These are phyloP conservation scores for Chascanopsetta lugubris DNA, from an alignment of 2,113 vertebrate genomes.

Conservation along the genomic window DNA sequence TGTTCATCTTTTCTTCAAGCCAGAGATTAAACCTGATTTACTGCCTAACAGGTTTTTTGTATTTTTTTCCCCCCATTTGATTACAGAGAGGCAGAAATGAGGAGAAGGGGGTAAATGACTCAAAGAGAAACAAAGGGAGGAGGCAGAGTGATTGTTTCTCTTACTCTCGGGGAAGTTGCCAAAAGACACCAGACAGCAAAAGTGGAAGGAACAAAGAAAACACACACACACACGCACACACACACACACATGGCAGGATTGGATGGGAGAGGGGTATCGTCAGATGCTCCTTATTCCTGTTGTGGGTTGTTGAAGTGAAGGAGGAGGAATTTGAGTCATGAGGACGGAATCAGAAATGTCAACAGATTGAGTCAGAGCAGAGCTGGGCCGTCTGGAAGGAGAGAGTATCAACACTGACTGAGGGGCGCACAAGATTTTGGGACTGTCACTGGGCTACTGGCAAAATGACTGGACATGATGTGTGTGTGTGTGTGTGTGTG, in stretches of 20 bases:
- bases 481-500: slow-evolving; percentile 45
- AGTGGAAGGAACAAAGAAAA: slow-evolving; percentile 63
- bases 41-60: slow-evolving; percentile 74
- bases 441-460: slow-evolving; percentile 69
- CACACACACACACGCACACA: slow-evolving; percentile 30
- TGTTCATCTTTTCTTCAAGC: slow-evolving; percentile 83
- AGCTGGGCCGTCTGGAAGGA: slow-evolving; percentile 74
- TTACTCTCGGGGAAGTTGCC: slow-evolving; percentile 53
- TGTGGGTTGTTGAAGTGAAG: slow-evolving; percentile 66
- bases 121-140: slow-evolving; percentile 52
- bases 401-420: slow-evolving; percentile 69
- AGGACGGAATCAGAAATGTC: slow-evolving; percentile 74
- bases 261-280: slow-evolving; percentile 65
- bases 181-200: slow-evolving; percentile 67
- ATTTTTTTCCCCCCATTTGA: slow-evolving; percentile 50
- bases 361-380: slow-evolving; percentile 79
- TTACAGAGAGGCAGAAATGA: slow-evolving; percentile 64
- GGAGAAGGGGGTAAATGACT: slow-evolving; percentile 39
- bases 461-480: slow-evolving; percentile 68
- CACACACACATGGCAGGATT: slow-evolving; percentile 20
- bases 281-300: slow-evolving; percentile 71
- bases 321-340: slow-evolving; percentile 69
- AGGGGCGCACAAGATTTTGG: slow-evolving; percentile 66
- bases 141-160: slow-evolving; percentile 48
- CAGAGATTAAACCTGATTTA: slow-evolving; percentile 83